Percentiles rank a stretch among this genome's conserved stretches.
phyloP scores from a whole-genome alignment of 2,113 vertebrate species.

The Saiga tatarica region DNA sequence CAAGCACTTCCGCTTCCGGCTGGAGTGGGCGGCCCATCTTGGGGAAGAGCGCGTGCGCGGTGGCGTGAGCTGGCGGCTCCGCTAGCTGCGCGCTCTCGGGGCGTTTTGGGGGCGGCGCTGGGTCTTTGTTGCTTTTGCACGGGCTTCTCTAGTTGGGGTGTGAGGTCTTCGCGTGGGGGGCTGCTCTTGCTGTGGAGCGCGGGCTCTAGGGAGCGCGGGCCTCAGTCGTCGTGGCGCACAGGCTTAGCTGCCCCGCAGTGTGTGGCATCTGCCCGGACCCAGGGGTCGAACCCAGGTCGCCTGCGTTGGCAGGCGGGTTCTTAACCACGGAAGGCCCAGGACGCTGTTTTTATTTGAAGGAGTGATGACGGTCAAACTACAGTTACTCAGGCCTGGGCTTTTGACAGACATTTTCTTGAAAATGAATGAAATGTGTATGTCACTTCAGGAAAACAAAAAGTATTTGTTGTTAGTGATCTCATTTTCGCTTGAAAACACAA shows the following conservation, averaged over 20 bases:
- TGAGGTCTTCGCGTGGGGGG: fast-evolving
- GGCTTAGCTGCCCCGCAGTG: neutral
- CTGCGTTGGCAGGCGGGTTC: neutral
- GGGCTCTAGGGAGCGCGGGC: neutral
- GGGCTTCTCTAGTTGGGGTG: neutral
- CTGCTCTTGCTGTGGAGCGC: neutral
- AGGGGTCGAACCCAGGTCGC: neutral
- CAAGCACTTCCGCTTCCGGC: fast-evolving
- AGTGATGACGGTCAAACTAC: fast-evolving
- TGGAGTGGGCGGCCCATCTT: fast-evolving
- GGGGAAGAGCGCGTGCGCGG: fast-evolving
- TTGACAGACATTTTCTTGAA: neutral
- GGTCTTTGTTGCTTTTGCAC: neutral
- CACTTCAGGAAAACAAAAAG: neutral
- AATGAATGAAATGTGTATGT: neutral
- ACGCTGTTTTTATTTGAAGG: neutral
- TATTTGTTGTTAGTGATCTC: neutral
- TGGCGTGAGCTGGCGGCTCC: neutral
- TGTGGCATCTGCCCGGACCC: neutral
- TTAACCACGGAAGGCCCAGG: neutral
- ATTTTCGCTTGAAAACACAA: neutral
- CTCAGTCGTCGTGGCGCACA: neutral
- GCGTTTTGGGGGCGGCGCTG: neutral
- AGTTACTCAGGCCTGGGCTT: neutral
- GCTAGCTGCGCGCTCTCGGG: neutral